Evolutionary conservation across 2,888 invertebrate genomes (phyloP).

Genomic region (Nephrotoma guestfalica): DNA sequence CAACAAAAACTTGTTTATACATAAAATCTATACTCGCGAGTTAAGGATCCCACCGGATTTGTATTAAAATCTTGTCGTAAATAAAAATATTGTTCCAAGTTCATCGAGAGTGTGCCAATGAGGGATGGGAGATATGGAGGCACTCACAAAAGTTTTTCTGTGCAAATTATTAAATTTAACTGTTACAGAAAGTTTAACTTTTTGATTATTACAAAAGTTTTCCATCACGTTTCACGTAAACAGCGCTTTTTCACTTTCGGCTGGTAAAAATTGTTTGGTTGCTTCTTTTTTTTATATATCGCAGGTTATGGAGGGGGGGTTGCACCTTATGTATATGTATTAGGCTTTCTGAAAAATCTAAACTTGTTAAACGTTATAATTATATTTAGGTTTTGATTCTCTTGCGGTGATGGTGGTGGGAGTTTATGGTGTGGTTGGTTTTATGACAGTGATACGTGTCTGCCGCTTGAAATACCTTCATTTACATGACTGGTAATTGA

Average conservation of each 20-base stretch:
- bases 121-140: neutral
- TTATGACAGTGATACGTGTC: neutral
- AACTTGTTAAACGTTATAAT: neutral
- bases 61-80: neutral
- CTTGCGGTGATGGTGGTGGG: neutral
- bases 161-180: neutral
- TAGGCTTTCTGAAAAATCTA: neutral
- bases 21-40: neutral
- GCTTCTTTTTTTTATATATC: too few species aligned
- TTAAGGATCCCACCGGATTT: neutral
- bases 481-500: neutral
- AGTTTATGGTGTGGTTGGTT: neutral
- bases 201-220: neutral
- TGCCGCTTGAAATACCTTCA: neutral
- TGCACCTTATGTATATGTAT: neutral
- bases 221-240: neutral
- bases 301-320: too few species aligned
- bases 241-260: neutral
- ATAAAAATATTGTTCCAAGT: neutral
- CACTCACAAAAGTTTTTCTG: neutral
- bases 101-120: neutral
- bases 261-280: neutral
- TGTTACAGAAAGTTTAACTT: neutral
- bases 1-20: too few species aligned
- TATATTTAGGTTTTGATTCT: neutral